Evolutionary conservation across 2,113 vertebrate species (phyloP).

Genomic region (Amphiprion ocellaris): DNA sequence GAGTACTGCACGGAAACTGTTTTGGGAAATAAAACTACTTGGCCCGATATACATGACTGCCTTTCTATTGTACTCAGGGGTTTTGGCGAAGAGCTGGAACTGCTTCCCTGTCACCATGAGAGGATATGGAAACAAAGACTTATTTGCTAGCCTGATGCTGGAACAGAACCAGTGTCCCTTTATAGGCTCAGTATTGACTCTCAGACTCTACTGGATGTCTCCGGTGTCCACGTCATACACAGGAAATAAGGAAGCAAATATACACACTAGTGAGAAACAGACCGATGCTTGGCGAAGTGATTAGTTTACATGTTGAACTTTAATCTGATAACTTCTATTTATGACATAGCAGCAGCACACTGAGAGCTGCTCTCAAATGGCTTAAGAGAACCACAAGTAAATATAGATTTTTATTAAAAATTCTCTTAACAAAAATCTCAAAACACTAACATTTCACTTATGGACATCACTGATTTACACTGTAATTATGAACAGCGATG

Average conservation of each 20-base stretch:
- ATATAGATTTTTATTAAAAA: not conserved
- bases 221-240: conserved; percentile 14
- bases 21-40: conserved; percentile 62
- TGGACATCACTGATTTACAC: not conserved
- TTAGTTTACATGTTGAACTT: conserved; percentile 5
- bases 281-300: not conserved
- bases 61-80: conserved; percentile 58
- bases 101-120: conserved; percentile 61
- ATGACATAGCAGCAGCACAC: not conserved
- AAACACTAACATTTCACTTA: not conserved
- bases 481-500: conserved; percentile 31
- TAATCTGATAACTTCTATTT: not conserved
- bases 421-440: not conserved
- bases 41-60: conserved; percentile 40
- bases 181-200: conserved; percentile 35
- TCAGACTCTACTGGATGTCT: conserved; percentile 44
- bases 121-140: conserved; percentile 66
- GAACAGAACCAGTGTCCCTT: conserved; percentile 55
- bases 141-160: conserved; percentile 55
- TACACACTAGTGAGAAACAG: not conserved
- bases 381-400: not conserved
- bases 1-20: conserved; percentile 30
- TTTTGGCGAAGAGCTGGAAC: conserved; percentile 48
- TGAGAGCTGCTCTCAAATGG: not conserved
- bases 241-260: conserved; percentile 39